Conservation (phyloP, 1,140 invertebrate genomes). For the Sitodiplosis mosellana region DNA sequence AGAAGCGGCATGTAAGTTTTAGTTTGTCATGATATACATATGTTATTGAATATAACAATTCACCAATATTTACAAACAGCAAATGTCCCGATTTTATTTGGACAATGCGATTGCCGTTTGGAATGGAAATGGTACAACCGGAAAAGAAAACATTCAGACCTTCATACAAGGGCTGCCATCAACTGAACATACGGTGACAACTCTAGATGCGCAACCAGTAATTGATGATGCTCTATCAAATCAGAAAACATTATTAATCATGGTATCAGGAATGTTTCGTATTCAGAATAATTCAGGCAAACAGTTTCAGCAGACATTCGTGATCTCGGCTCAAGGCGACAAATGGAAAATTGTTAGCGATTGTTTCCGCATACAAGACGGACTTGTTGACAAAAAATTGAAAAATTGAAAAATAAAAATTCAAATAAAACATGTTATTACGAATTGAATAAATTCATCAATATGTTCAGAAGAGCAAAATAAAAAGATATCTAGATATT, state of each 20-base stretch:
- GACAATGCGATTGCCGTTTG: slow-evolving; percentile 61
- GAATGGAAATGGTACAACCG: slow-evolving; percentile 65
- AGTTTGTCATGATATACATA: slow-evolving; percentile 3
- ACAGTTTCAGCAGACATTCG: slow-evolving; percentile 61
- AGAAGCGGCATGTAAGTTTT: slow-evolving; percentile 52
- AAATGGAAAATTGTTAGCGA: slow-evolving; percentile 83
- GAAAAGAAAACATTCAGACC: slow-evolving; percentile 56
- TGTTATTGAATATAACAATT: not conserved
- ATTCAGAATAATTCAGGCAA: slow-evolving; percentile 36
- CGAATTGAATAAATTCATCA: slow-evolving; percentile 24
- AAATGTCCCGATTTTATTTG: slow-evolving; percentile 57
- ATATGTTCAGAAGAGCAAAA: no score
- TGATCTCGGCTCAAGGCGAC: slow-evolving; percentile 60
- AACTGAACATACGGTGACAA: slow-evolving; percentile 45
- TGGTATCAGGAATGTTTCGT: slow-evolving; percentile 51
- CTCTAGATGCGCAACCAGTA: slow-evolving; percentile 62
- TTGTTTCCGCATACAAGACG: slow-evolving; percentile 55
- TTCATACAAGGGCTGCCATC: slow-evolving; percentile 55
- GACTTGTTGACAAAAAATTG: slow-evolving; percentile 1
- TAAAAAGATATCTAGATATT: no score
- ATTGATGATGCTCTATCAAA: slow-evolving; percentile 43
- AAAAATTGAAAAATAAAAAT: not conserved
- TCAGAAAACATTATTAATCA: slow-evolving; percentile 52
- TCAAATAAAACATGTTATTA: slow-evolving; percentile 22
- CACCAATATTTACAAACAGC: slow-evolving; percentile 25